Evolutionary conservation across 2,888 invertebrate genomes (phyloP), one percentile per base, ranked within the genome.

Genomic region (Orchesella flavescens): DNA sequence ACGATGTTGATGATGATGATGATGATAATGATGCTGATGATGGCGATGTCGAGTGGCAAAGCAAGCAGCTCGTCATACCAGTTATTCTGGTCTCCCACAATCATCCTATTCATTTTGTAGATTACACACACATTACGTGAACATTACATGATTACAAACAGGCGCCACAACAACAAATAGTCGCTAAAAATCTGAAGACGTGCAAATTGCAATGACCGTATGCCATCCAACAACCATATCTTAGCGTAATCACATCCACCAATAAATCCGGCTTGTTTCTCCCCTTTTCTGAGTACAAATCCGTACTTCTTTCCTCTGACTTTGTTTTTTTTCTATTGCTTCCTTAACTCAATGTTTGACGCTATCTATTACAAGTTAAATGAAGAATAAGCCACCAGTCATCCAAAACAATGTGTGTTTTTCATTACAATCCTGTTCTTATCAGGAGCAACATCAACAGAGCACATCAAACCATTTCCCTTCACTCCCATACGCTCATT

Each of bases 61-160:
- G 65, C 44, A 77, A 69, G 59, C 68, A 77, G 68, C 69, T 44
- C 46, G 72, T 72, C 72, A 77, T 72, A 83, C 83, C 83, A 83
- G 83, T 83, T 83, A 83, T 83, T 83, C 83, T 76, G 77, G 76
- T 83, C 83, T 83, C 76, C 72, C 76, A 83, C 83, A 61, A 65
- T 63, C 74, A 68, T 61, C 19, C 81, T 75, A 75, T 81, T 81
- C 81, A 81, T 81, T 81, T 81, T 75, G 43, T 61, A 81, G 74
- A 81, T 81, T 81, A 81, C 81, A 81, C 73, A 73, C 69, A 81
- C 53, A 75, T 82, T 83, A 83, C 83, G 72, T 83, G 83, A 83
- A 76, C 71, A 82, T 82, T 82, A 82, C 83, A 83, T 83, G 83
- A 83, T 83, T 83, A 83, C 83, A 82, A 82, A 74, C 81, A 75